Conservation (phyloP, 2,888 invertebrate species). For the Epinotia ramella region DNA sequence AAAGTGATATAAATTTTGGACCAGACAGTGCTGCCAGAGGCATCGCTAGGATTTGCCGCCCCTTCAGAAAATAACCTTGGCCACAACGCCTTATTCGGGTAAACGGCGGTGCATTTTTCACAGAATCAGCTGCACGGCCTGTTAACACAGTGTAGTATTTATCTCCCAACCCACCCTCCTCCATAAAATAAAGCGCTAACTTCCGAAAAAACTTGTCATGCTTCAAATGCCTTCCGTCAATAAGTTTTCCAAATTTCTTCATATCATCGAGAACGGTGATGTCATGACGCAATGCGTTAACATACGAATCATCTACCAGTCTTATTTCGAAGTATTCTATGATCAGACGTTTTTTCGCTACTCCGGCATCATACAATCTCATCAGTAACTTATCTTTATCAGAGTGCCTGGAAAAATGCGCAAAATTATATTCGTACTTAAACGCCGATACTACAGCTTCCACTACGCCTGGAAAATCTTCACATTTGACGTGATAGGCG, state of each 20-base stretch:
- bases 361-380: conserved; percentile 56
- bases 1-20: conserved; percentile 18
- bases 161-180: conserved; percentile 58
- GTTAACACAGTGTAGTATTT: conserved; percentile 49
- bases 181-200: conserved; percentile 64
- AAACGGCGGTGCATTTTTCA: not conserved
- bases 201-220: conserved; percentile 60
- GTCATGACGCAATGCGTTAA: conserved; percentile 68
- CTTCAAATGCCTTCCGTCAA: conserved; percentile 44
- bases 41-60: conserved; percentile 46
- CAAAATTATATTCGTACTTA: conserved; percentile 46
- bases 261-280: conserved; percentile 52
- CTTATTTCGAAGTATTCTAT: conserved; percentile 57
- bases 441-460: conserved; percentile 53
- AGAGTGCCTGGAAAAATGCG: conserved; percentile 41
- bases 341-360: conserved; percentile 63
- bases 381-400: conserved; percentile 43
- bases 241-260: conserved; percentile 51
- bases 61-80: too few species aligned
- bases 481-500: conserved; percentile 54
- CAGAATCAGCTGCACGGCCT: conserved; percentile 33
- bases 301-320: conserved; percentile 60
- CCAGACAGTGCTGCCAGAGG: conserved; percentile 48
- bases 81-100: too few species aligned
- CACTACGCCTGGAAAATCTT: conserved; percentile 52